Percentiles rank a stretch among this genome's conserved stretches.
These are phyloP conservation scores for Pocillopora meandrina DNA, from an alignment of 92 coral and sea anemone species.

Conservation along the genomic window DNA sequence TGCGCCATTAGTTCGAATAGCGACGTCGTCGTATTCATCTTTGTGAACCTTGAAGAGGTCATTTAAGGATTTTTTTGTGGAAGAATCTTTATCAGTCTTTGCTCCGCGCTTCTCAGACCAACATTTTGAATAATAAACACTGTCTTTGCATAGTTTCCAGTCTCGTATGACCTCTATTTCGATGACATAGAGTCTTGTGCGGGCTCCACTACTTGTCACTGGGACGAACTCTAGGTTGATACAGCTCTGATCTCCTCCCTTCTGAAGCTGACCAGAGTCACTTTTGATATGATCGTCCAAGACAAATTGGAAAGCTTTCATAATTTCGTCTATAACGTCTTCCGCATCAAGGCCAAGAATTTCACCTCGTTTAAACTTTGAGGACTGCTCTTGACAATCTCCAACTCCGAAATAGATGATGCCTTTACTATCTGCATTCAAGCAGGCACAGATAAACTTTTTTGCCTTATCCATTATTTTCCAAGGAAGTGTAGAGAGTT, in stretches of 20 bases:
- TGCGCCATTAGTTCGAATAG: slow-evolving; percentile 60
- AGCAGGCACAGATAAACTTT: slow-evolving; percentile 59
- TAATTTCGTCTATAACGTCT: slow-evolving; percentile 47
- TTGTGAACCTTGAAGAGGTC: slow-evolving; percentile 58
- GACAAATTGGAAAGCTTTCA: slow-evolving; percentile 54
- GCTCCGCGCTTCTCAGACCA: slow-evolving; percentile 52
- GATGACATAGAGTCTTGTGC: slow-evolving; percentile 42
- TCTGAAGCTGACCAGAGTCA: slow-evolving; percentile 46
- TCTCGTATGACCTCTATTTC: slow-evolving; percentile 68
- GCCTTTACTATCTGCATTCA: slow-evolving; percentile 55
- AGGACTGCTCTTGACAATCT: slow-evolving; percentile 43
- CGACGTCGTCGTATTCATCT: slow-evolving; percentile 52
- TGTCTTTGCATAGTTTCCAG: slow-evolving; percentile 62
- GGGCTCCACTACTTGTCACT: slow-evolving; percentile 9
- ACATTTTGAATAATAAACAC: slow-evolving; percentile 40
- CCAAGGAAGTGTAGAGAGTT: slow-evolving; percentile 52
- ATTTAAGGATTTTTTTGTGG: slow-evolving; percentile 30
- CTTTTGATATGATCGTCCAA: slow-evolving; percentile 67
- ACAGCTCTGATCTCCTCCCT: slow-evolving; percentile 60
- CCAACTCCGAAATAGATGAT: slow-evolving; percentile 62
- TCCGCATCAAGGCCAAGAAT: slow-evolving; percentile 64
- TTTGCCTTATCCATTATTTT: slow-evolving; percentile 71
- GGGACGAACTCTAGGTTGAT: slow-evolving; percentile 50
- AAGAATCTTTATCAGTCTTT: background rate
- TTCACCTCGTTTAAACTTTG: slow-evolving; percentile 61